Evolutionary conservation across 2,113 vertebrate species (phyloP).

Genomic region (Peromyscus polionotus): DNA sequence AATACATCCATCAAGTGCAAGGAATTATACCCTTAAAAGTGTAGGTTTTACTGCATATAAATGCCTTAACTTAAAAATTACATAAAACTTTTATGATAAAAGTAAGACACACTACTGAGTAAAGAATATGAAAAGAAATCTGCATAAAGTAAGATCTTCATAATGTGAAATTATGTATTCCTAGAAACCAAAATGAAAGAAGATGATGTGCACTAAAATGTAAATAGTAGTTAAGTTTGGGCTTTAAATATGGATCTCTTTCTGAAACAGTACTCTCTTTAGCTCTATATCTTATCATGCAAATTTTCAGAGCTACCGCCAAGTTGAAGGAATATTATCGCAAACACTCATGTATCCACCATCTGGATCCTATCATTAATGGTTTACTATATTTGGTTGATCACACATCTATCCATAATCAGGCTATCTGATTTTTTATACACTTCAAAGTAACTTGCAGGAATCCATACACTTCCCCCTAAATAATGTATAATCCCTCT

Average conservation of each 20-base stretch:
- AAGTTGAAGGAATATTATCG: neutral
- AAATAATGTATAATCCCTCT: neutral
- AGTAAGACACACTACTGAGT: neutral
- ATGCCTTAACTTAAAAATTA: neutral
- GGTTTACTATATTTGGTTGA: neutral
- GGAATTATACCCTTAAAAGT: too few relatives aligned
- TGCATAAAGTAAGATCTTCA: neutral
- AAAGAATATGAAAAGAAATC: slow-evolving; percentile 8
- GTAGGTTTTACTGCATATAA: neutral
- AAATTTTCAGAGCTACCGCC: neutral
- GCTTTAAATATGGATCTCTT: neutral
- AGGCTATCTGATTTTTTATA: neutral
- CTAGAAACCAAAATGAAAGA: slow-evolving; percentile 13
- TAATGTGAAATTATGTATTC: neutral
- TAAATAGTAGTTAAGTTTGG: neutral
- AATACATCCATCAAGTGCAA: neutral
- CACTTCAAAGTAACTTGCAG: slow-evolving; percentile 2
- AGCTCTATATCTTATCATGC: neutral
- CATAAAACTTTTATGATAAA: neutral
- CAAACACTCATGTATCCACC: neutral
- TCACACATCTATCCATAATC: neutral
- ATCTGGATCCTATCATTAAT: neutral
- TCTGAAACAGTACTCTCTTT: neutral
- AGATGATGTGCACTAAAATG: neutral
- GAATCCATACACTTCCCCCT: neutral